Conservation (phyloP, 2,888 invertebrate genomes). For the Hedychridium roseum region DNA sequence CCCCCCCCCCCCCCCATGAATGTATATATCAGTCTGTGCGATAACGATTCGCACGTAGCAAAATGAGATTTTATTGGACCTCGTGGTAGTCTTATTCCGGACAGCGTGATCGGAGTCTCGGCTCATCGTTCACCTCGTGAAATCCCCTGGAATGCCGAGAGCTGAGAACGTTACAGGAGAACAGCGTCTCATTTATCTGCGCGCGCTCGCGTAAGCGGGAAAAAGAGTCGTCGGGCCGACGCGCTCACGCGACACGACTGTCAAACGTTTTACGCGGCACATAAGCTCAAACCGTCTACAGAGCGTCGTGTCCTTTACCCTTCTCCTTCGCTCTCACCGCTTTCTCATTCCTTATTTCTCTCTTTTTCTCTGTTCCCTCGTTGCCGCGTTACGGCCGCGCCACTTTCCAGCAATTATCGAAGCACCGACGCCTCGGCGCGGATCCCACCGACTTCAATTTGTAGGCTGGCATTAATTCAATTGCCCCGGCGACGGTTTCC, state of each 20-base stretch:
- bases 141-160: slow-evolving; percentile 5
- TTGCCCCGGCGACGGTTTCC: slow-evolving; percentile 54
- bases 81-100: too few relatives aligned
- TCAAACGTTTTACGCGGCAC: too few relatives aligned
- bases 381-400: slow-evolving; percentile 30
- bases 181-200: not conserved
- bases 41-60: too few relatives aligned
- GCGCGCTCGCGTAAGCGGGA: not conserved
- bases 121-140: slow-evolving; percentile 14
- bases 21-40: too few relatives aligned
- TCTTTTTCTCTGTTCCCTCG: slow-evolving; percentile 11
- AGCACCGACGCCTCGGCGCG: slow-evolving; percentile 33
- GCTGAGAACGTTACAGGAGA: not conserved
- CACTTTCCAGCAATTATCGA: slow-evolving; percentile 56
- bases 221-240: not conserved
- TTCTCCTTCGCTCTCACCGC: too few relatives aligned
- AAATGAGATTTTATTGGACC: too few relatives aligned
- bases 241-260: not conserved
- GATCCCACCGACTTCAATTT: slow-evolving; percentile 55
- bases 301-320: too few relatives aligned
- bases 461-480: slow-evolving; percentile 59
- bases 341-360: too few relatives aligned
- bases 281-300: too few relatives aligned
- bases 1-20: too few relatives aligned
- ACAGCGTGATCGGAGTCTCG: too few relatives aligned